Base-by-base conservation (phyloP, 2,888 invertebrate species). In the Graphium colonna region DNA sequence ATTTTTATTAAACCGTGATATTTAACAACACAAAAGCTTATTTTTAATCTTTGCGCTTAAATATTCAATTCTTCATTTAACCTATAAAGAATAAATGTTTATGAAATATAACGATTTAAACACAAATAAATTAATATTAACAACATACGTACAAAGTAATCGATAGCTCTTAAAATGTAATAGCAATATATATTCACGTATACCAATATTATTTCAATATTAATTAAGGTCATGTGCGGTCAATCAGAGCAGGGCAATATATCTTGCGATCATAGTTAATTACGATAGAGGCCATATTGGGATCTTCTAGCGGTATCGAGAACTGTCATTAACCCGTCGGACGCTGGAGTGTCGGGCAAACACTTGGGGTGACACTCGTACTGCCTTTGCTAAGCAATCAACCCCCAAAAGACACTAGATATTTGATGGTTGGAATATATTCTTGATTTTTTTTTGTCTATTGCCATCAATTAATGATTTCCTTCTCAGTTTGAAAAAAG, bases 271-370 rank as follows among this genome's bases (percentile, higher is more conserved):
- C 39, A 62, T 68, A 78, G 76, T 81, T 82, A 77, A 83, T 82
- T 83, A 78, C 69, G 68, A 60, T 56, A 66, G 70, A 69, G 68
- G 65, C 62, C 64, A 60, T 71, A 69, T 67, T 71, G 68, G 65
- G 61, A 57, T 56, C 67, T 58, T 60, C 64, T 68, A 67, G 57
- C 51, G 52, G 63, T 61, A 42, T 57, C 64, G 56, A 67, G 71
- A 72, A 72, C 68, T 61, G 69, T 82, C 82, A 84, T 83, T 84
- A 85, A 79, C 79, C 79, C 78, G 73, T 78, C 78, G 70, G 73
- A 68, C 73, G 73, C 69, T 67, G 80, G 73, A 75, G 75, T 69
- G 76, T 68, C 68, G 67, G 65, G 77, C 75, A 83, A 84, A 84
- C 83, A 84, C 82, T 82, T 69, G 56, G 61, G 59, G 38, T 49